Base-by-base conservation (phyloP, 2,797 vertebrate species). In the Ataeniobius toweri region DNA sequence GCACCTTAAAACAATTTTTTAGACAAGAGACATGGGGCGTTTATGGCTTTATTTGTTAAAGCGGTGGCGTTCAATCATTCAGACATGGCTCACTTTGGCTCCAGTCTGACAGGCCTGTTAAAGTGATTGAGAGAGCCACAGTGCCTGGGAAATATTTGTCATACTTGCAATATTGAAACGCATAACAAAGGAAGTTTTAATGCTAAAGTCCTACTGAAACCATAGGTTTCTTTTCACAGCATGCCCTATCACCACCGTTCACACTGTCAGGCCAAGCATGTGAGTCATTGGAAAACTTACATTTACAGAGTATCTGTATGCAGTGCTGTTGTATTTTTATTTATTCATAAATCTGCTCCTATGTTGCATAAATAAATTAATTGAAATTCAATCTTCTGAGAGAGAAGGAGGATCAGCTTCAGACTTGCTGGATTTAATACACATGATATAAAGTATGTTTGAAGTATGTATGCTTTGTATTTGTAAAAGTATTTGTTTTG, bases 1-100 rank as follows among this genome's bases (percentile, higher is more conserved):
- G 55, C 65, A 69, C 41, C 51, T 67, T 53, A 58, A 69, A 69
- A 26, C 67, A 69, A 41, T 69, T 53, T 72, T 53, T 72, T 20
- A 36, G 50, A 72, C 70, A 20, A 1, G 50, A 39, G 50, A 53
- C 50, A 24, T 5, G 20, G 26, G 22, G 50, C 28, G 10, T 72
- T 69, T 69, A 69, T 55, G 50, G 20, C 28, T 53, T 53, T 53
- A 72, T 72, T 36, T 55, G 71, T 55, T 36, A 72, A 53, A 72
- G 28, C 71, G 28, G 28, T 55, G 50, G 28, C 28, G 36, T 31
- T 71, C 46, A 51, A 28, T 51, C 69, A 50, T 51, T 48, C 56
- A 39, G 58, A 71, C 69, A 5, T 50, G 44, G n/a, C 48, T 71
- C 26, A 55, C 50, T 48, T 79, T 18, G 56, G 53, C 67, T 72